Evolutionary conservation across 2,113 vertebrate genomes (phyloP).

Genomic region (Dasyurus viverrinus): DNA sequence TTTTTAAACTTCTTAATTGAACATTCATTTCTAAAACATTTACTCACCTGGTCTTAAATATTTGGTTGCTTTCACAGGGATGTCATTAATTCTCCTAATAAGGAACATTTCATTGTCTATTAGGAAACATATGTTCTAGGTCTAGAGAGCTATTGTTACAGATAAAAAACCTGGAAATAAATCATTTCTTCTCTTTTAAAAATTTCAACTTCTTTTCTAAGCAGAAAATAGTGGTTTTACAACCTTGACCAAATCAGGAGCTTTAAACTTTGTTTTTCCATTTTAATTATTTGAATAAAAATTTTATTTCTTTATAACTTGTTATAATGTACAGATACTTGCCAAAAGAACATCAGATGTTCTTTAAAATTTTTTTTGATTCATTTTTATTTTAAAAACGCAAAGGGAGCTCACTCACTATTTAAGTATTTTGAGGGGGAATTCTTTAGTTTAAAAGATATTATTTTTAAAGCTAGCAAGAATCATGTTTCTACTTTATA

Average conservation of each 20-base stretch:
- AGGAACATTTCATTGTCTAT: conserved; percentile 32
- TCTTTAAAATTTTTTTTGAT: conserved; percentile 27
- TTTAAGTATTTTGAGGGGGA: conserved; percentile 19
- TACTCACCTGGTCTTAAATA: background rate
- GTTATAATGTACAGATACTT: background rate
- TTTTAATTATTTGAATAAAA: conserved; percentile 12
- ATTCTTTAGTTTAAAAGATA: background rate
- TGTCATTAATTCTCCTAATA: conserved; percentile 5
- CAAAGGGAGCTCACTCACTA: conserved; percentile 1
- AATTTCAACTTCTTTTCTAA: background rate
- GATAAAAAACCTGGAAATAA: background rate
- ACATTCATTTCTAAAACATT: background rate
- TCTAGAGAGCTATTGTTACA: background rate
- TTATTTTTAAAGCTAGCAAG: background rate
- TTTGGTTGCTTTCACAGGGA: background rate
- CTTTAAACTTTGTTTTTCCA: conserved; percentile 3
- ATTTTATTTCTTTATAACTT: conserved; percentile 35
- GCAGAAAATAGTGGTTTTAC: conserved; percentile 9
- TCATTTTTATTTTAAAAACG: conserved; percentile 32
- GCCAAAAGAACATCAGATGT: background rate
- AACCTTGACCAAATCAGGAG: conserved; percentile 25
- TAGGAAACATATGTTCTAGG: conserved; percentile 2
- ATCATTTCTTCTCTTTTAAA: conserved; percentile 38
- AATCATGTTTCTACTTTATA: background rate
- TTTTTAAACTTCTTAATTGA: background rate